These are phyloP conservation scores for Volucella bombylans DNA, from an alignment of 2,888 invertebrate species.

Conservation along the genomic window DNA sequence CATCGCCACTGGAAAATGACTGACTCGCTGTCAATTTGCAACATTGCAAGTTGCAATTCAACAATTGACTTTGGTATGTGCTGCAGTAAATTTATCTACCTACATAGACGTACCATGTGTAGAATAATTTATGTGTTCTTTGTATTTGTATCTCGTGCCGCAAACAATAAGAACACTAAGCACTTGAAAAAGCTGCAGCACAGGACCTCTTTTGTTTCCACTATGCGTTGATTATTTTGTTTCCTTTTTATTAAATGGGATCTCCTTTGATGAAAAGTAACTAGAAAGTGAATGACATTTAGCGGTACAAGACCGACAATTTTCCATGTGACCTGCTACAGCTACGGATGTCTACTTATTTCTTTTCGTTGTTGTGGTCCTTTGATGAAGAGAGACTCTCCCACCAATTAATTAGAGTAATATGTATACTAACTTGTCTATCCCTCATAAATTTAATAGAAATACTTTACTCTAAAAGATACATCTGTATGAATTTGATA, in stretches of 20 bases:
- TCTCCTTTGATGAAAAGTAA: constrained; percentile 38
- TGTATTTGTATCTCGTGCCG: constrained; percentile 20
- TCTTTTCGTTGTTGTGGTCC: no score
- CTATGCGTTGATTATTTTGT: constrained; percentile 52
- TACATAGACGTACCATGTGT: no score
- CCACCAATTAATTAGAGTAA: no score
- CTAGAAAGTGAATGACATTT: no score
- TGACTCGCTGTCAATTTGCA: constrained; percentile 61
- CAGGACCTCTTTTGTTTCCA: constrained; percentile 40
- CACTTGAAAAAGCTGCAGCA: constrained; percentile 55
- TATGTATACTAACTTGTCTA: no score
- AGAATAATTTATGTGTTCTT: neutral
- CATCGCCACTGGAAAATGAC: constrained; percentile 36
- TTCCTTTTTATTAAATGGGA: constrained; percentile 1
- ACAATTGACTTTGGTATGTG: constrained; percentile 42
- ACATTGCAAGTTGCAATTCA: constrained; percentile 39
- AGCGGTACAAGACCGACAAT: no score
- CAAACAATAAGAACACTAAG: constrained; percentile 35
- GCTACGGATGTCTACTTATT: no score
- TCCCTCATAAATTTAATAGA: neutral
- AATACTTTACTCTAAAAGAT: constrained; percentile 2
- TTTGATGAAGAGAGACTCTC: no score
- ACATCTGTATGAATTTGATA: neutral
- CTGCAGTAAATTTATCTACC: constrained; percentile 20
- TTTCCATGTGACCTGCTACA: no score